Base-by-base conservation (phyloP, 2,113 vertebrate species). In the Sinocyclocheilus rhinocerous region DNA sequence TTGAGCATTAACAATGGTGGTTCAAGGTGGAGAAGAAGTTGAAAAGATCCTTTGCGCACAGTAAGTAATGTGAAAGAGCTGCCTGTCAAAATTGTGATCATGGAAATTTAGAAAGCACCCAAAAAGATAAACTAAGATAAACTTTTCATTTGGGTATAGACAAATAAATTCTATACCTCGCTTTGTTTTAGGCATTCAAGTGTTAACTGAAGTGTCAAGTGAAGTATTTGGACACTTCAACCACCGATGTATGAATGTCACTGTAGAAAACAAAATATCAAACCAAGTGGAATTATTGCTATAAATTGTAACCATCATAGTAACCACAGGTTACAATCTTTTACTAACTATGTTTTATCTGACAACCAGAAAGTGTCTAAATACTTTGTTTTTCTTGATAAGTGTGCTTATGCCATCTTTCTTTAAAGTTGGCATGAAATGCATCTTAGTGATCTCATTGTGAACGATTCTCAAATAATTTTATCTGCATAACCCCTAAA, bases 1-100 rank as follows among this genome's bases (percentile, higher is more conserved):
- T 85, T 90, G 87, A 29, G 59, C 4, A 18, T 79, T 42, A 65
- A 1, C 26, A 82, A 76, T 61, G 48, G 12, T 29, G 73, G 82
- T 81, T 89, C 84, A 88, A 83, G 63, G 84, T 36, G 61, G 33
- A 42, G 57, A 81, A 36, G 22, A 22, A 5, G 33, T 3, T 76
- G 45, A 61, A 85, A 85, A 83, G 8, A 59, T 83, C 76, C 63
- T 73, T 79, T 79, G 57, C 11, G 24, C 55, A 78, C 9, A 45
- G 16, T 69, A 45, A 33, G 16, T 15, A 72, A 72, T 55, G 22
- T 13, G 24, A 70, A 73, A 59, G 0, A 57, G 39, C 26, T 22
- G 18, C 52, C 39, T 18, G 13, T 73, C 52, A 48, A 22, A n/a
- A 75, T 11, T n/a, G 26, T n/a, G 45, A 76, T 22, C 29, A 22